Evolutionary conservation across 2,888 invertebrate species (phyloP).

Genomic region (Colostygia pectinataria): DNA sequence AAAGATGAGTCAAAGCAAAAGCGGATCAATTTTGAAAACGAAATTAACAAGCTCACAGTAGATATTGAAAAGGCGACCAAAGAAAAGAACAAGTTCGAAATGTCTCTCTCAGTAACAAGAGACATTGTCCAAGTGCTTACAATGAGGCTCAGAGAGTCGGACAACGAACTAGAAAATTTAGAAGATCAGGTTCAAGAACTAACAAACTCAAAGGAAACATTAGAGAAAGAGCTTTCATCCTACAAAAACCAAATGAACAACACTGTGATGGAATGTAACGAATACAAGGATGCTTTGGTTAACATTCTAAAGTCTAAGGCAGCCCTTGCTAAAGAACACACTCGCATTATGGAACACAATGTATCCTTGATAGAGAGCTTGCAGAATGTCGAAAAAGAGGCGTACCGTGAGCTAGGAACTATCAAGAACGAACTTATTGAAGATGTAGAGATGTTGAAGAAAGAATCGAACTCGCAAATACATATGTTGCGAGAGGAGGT

Average conservation of each 20-base stretch:
- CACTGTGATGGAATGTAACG: constrained; percentile 68
- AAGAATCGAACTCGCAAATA: constrained; percentile 72
- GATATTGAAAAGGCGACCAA: constrained; percentile 70
- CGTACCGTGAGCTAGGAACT: constrained; percentile 72
- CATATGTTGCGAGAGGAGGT: constrained; percentile 70
- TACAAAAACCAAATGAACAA: constrained; percentile 65
- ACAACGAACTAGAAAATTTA: constrained; percentile 82
- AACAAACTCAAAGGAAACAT: constrained; percentile 56
- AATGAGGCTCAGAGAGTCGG: constrained; percentile 82
- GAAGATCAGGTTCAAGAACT: constrained; percentile 65
- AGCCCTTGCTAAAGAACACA: constrained; percentile 72
- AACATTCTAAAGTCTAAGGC: constrained; percentile 76
- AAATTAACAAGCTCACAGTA: constrained; percentile 66
- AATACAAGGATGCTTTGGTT: constrained; percentile 75
- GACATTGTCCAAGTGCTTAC: constrained; percentile 84
- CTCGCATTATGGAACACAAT: constrained; percentile 76
- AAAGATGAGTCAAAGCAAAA: constrained; percentile 67
- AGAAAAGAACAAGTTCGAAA: constrained; percentile 82
- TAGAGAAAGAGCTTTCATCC: constrained; percentile 62
- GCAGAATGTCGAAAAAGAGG: constrained; percentile 75
- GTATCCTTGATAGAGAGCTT: constrained; percentile 74
- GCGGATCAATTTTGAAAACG: constrained; percentile 67
- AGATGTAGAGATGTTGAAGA: constrained; percentile 72
- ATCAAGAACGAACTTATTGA: constrained; percentile 75
- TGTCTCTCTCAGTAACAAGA: constrained; percentile 83